Evolutionary conservation across 2,113 vertebrate genomes (phyloP), one percentile per base, ranked within the genome.

Genomic region (Coptodon bakossiorum): DNA sequence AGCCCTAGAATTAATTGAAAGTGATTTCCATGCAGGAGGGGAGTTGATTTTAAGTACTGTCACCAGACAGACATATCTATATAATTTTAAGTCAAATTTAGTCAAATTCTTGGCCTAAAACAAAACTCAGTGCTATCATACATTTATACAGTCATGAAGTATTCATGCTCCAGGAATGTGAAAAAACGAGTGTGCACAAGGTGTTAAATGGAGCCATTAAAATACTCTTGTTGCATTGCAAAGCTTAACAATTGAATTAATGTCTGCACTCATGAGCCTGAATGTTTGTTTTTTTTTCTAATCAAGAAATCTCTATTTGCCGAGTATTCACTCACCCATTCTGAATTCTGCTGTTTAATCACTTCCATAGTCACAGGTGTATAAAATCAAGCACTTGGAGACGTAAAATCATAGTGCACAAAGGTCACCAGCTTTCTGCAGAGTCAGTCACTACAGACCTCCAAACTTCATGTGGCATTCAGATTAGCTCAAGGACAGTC

Each of bases 251-350:
- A 6, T 48, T 31, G 71, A 12, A 19, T 5, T 7, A 29, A 50
- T 48, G 22, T 11, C 9, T 48, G 71, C 6, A 16, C 14, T 48
- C 14, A 50, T 1, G 24, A 29, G 24, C 16, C 6, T 50, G 14
- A 76, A 22, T 22, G 22, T 48, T 50, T 24, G 24, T 1, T 0
- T 0, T 3, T 34, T 61, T 34, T 63, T 12, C 31, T 66, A 66
- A 66, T 66, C 61, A n/a, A n/a, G 31, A 36, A 66, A 66, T 38
- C 17, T 63, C 31, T 36, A 31, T 66, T 66, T 66, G 31, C 61
- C 2, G 10, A 36, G 17, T 66, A 12, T 36, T 66, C 17, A 36
- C 34, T 38, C 34, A 38, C 17, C 1, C 61, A 38, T 38, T 38
- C 61, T 66, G 61, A 66, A 66, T 66, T 7, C 6, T n/a, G 31